Evolutionary conservation across 2,797 vertebrate genomes (phyloP), one percentile per base, ranked within the genome.

Genomic region (Acanthiza pusilla): DNA sequence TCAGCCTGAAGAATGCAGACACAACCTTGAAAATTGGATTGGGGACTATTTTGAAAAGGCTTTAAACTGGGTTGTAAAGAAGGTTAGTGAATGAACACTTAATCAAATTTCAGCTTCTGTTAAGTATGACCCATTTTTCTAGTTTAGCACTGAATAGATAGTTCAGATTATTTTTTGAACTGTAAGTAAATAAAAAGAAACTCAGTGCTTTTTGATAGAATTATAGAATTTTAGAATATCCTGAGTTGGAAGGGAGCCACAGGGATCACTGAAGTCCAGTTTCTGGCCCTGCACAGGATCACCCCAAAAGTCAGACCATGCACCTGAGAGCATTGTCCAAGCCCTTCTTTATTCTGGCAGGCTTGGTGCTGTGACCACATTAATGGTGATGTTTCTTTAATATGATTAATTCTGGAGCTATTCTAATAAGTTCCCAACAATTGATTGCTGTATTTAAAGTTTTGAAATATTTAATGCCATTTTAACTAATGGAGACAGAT

Each of bases 41-140:
- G 98, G 98, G 68, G 98, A 99, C 96, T 99, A 99, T 96, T 99
- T 99, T 97, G 98, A 98, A 93, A 98, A 97, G 95, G 98, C 98
- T 85, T 98, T 99, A 94, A 98, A 99, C 25, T 99, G 99, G 99
- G 98, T 99, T 90, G 89, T 99, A 85, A 99, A 99, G 94, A 99
- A 99, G 98, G 99, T 99, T 94, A 87, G 95, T 95, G 74, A 70
- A 32, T 54, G 19, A 50, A 79, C 68, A 51, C 6, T 91, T 91
- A 47, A 78, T 73, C 16, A 50, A 16, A 57, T 93, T 80, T 88
- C 29, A 73, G 23, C 30, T 91, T 92, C 55, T 83, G 22, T 50
- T 95, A 36, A 72, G 5, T 20, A 19, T 55, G 34, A 53, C 53
- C 22, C 2, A 14, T 76, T 79, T 82, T 63, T 51, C 29, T 66